A percentile compares a stretch with the other conserved stretches of the same genome.
Evolutionary conservation across 2,888 invertebrate species (phyloP).

Genomic region (Electrophaes corylata): DNA sequence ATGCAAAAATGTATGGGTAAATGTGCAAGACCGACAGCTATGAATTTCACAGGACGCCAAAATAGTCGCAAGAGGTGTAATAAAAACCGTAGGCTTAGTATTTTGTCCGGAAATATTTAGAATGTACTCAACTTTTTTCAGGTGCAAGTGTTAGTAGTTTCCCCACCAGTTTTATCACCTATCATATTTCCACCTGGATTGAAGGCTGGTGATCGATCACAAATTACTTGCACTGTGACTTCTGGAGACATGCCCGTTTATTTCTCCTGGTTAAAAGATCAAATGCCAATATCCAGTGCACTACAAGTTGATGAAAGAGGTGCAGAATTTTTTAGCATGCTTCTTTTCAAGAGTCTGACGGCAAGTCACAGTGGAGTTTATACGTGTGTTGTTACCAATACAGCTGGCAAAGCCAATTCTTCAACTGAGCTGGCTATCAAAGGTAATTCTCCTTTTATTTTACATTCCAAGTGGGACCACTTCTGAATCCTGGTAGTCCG

Average conservation of each 20-base stretch:
- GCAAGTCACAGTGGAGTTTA: slow-evolving; percentile 88
- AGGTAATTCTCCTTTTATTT: slow-evolving; percentile 71
- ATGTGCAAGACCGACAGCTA: slow-evolving; percentile 14
- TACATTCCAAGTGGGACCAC: background rate
- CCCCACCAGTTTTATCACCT: slow-evolving; percentile 93
- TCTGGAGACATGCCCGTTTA: slow-evolving; percentile 88
- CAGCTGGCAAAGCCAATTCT: slow-evolving; percentile 89
- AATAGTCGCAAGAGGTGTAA: slow-evolving; percentile 20
- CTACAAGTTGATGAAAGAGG: slow-evolving; percentile 88
- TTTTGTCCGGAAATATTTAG: slow-evolving; percentile 9
- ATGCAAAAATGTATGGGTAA: slow-evolving; percentile 24
- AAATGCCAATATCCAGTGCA: slow-evolving; percentile 85
- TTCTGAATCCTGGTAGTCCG: background rate
- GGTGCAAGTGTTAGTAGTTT: slow-evolving; percentile 77
- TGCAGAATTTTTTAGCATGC: slow-evolving; percentile 89
- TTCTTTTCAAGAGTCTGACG: slow-evolving; percentile 88
- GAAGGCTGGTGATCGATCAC: slow-evolving; percentile 90
- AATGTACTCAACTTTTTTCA: slow-evolving; percentile 38
- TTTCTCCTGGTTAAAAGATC: slow-evolving; percentile 87
- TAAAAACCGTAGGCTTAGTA: slow-evolving; percentile 5
- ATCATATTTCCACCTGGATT: slow-evolving; percentile 92
- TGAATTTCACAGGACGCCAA: slow-evolving; percentile 29
- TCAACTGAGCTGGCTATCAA: slow-evolving; percentile 89
- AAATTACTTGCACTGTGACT: slow-evolving; percentile 93
- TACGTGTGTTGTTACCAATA: slow-evolving; percentile 89